Base-by-base conservation (phyloP, 2,888 invertebrate species). In the Monoplex corrugatus region DNA sequence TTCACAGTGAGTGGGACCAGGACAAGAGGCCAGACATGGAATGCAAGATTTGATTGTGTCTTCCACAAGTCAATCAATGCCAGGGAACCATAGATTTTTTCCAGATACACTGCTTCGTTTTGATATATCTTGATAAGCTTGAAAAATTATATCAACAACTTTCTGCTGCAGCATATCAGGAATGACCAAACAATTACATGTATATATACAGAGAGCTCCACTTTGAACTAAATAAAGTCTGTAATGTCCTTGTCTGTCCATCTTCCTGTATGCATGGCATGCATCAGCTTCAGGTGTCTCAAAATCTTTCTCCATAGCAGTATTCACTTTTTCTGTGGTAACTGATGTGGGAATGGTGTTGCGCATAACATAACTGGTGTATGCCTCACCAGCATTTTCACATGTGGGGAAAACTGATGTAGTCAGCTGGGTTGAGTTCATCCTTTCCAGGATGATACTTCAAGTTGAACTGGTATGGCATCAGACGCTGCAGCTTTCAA, bases 11-110 rank as follows among this genome's bases (percentile, higher is more conserved):
- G 43, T 32, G 16, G 82, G 44, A 10, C 82, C 44, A 8, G 82
- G 38, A 13, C n/a, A 43, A n/a, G 44, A 82, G 2, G 82, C 44
- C 8, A 38, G 44, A 32, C 91, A 92, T 23, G 92, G 92, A 45
- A 92, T 89, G 72, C 91, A 92, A 23, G 85, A 57, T 2, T 40
- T 78, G 28, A 87, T 40, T 2, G 83, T 40, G 6, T 90, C 87
- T 86, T 93, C 92, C 13, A 92, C 92, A 83, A 91, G 75, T 44
- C 85, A 72, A 87, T 93, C 92, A 19, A 93, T 92, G 2, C 90
- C 90, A 38, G 92, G 91, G 80, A 93, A 94, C 92, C 92, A 94
- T 28, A 93, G 92, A n/a, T 40, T 93, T 93, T 63, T 92, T 92
- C 57, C 92, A 84, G 16, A 93, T 80, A 10, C 92, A 87, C 86